Evolutionary conservation across 2,888 invertebrate species (phyloP).

Genomic region (Malacosoma neustria): DNA sequence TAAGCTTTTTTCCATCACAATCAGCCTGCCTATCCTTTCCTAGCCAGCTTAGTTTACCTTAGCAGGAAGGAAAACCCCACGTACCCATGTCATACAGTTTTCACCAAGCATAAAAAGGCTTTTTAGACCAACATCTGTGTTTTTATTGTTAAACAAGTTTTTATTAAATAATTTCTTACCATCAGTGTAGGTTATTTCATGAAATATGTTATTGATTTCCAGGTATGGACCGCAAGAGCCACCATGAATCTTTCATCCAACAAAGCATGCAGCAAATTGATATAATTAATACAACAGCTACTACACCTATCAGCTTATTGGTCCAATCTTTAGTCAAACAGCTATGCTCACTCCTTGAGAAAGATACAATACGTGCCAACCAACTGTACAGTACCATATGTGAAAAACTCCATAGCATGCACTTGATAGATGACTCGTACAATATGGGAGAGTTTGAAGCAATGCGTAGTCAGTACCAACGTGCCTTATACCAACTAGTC

Average conservation of each 20-base stretch:
- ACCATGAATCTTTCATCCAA: constrained; percentile 44
- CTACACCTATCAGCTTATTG: constrained; percentile 79
- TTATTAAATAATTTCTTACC: too few relatives aligned
- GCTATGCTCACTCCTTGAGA: constrained; percentile 78
- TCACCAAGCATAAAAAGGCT: too few relatives aligned
- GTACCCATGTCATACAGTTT: too few relatives aligned
- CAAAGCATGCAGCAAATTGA: constrained; percentile 54
- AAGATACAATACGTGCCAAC: constrained; percentile 72
- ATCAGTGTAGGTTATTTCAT: too few relatives aligned
- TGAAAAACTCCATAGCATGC: constrained; percentile 79
- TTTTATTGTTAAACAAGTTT: too few relatives aligned
- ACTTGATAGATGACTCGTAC: constrained; percentile 81
- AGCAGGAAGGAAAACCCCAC: too few relatives aligned
- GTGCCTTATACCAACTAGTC: constrained; percentile 78
- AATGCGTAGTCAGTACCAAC: constrained; percentile 80
- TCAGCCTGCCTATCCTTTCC: too few relatives aligned
- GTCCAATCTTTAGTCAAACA: constrained; percentile 82
- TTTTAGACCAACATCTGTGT: too few relatives aligned
- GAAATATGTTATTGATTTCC: too few relatives aligned
- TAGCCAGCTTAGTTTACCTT: too few relatives aligned
- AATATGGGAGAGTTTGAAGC: constrained; percentile 81
- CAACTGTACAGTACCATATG: constrained; percentile 80
- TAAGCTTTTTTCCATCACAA: too few relatives aligned
- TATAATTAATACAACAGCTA: constrained; percentile 46
- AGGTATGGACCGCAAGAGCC: constrained; percentile 43